A percentile compares a stretch with the other conserved stretches of the same genome.
Conservation (phyloP, 2,797 vertebrate species). For the Pseudotriccus pelzelni region DNA sequence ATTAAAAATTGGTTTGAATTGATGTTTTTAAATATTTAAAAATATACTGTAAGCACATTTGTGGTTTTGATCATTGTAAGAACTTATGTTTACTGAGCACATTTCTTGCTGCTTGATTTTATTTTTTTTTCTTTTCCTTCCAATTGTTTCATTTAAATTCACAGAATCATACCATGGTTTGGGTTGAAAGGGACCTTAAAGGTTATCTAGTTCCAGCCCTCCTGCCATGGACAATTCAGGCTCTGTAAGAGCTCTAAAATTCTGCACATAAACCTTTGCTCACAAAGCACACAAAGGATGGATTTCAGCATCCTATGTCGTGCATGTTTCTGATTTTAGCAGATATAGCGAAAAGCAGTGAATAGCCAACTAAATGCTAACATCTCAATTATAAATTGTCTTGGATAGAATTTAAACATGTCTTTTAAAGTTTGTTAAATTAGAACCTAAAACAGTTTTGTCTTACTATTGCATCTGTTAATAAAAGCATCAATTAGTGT, state of each 20-base stretch:
- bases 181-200: not conserved
- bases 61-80: not conserved
- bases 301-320: not conserved
- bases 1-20: not conserved
- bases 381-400: not conserved
- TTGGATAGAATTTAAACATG: not conserved
- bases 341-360: not conserved
- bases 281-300: not conserved
- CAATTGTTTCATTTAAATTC: not conserved
- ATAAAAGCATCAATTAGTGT: not conserved
- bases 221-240: not conserved
- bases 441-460: not conserved
- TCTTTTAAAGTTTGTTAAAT: not conserved
- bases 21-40: not conserved
- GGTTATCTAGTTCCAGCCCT: not conserved
- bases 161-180: not conserved
- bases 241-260: not conserved
- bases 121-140: not conserved
- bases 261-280: not conserved
- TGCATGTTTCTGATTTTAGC: not conserved
- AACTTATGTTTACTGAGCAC: not conserved
- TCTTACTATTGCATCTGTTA: not conserved
- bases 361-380: not conserved
- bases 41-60: not conserved
- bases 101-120: not conserved